These are phyloP conservation scores for Trematocara macrostoma DNA, from an alignment of 2,113 vertebrate genomes.

Conservation along the genomic window DNA sequence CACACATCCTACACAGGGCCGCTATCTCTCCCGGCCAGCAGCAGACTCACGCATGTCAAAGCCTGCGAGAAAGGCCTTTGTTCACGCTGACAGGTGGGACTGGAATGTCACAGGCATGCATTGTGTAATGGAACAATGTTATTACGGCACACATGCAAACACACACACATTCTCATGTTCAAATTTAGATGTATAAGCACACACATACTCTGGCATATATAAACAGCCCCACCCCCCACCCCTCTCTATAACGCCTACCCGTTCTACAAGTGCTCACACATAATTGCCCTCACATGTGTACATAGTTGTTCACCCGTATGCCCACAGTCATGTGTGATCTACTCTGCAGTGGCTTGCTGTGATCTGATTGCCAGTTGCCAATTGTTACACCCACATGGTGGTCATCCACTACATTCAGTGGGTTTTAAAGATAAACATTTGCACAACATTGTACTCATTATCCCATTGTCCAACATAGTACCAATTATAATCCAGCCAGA, in stretches of 20 bases:
- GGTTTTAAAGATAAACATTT: slow-evolving; percentile 22
- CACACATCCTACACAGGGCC: neutral
- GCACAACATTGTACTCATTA: slow-evolving; percentile 4
- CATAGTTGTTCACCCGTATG: neutral
- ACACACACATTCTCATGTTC: slow-evolving; percentile 15
- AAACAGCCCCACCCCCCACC: neutral
- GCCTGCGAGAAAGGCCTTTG: slow-evolving; percentile 29
- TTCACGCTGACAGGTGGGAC: slow-evolving; percentile 48
- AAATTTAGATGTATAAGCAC: slow-evolving; percentile 37
- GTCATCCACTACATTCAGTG: slow-evolving; percentile 28
- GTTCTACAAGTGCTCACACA: neutral
- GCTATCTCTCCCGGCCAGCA: slow-evolving; percentile 47
- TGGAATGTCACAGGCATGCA: slow-evolving; percentile 42
- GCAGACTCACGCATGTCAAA: slow-evolving; percentile 31
- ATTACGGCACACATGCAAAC: slow-evolving; percentile 16
- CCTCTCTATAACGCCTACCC: neutral
- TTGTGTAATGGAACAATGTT: slow-evolving; percentile 45
- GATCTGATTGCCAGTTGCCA: slow-evolving; percentile 30
- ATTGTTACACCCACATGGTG: slow-evolving; percentile 45
- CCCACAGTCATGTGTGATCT: neutral
- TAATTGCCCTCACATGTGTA: neutral
- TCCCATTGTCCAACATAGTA: neutral
- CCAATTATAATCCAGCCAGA: neutral
- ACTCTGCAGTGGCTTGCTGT: slow-evolving; percentile 9
- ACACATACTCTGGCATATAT: neutral